These are phyloP conservation scores for Leptopilina boulardi DNA, from an alignment of 1,140 invertebrate genomes.

Conservation along the genomic window DNA sequence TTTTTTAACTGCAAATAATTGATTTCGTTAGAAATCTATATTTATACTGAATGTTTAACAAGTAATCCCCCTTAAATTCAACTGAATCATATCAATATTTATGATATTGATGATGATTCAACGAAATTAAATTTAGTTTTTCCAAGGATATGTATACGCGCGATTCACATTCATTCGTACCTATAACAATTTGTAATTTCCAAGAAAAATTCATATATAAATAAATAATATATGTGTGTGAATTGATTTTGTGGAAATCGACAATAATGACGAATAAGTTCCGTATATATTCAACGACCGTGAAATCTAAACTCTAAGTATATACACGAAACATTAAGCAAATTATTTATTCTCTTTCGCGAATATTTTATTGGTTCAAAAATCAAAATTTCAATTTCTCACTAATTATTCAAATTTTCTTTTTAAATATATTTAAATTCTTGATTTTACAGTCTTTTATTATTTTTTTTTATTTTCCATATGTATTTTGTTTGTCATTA, in stretches of 20 bases:
- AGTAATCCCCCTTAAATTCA: background rate
- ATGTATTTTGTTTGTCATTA: too few relatives aligned
- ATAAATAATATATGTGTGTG: background rate
- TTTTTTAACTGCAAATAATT: too few relatives aligned
- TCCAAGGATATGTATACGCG: background rate
- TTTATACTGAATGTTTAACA: background rate
- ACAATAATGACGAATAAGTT: conserved; percentile 13
- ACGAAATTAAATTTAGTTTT: background rate
- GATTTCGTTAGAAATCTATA: background rate
- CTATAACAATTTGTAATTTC: background rate
- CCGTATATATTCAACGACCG: background rate
- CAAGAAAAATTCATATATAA: background rate
- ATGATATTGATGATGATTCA: background rate
- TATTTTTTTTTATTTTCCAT: too few relatives aligned
- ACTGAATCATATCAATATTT: background rate
- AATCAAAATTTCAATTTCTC: too few relatives aligned
- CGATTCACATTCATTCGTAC: background rate
- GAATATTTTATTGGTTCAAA: too few relatives aligned
- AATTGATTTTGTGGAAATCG: background rate
- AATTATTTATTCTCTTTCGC: background rate
- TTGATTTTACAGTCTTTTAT: too few relatives aligned
- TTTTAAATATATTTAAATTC: too few relatives aligned
- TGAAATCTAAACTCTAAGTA: background rate
- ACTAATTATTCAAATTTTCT: too few relatives aligned
- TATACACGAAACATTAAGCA: background rate